Percentiles rank a stretch among this genome's conserved stretches.
Conservation (phyloP, 2,888 invertebrate genomes). For the Meandrusa payeni region DNA sequence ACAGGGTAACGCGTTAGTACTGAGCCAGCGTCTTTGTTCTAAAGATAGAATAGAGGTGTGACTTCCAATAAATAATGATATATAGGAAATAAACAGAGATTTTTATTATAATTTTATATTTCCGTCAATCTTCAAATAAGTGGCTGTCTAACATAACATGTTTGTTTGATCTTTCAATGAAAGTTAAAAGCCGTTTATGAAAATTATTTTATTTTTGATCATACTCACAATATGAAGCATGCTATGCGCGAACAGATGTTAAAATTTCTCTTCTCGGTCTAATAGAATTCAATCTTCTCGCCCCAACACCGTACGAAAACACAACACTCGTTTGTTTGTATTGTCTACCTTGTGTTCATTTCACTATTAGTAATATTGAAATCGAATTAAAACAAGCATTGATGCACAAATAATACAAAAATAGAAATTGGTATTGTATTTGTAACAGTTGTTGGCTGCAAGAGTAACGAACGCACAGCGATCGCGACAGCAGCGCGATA, state of each 20-base stretch:
- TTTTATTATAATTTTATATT: too few species aligned
- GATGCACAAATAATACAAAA: slow-evolving; percentile 26
- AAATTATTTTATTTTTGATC: slow-evolving; percentile 25
- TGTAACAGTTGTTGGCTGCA: slow-evolving; percentile 31
- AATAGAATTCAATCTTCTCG: slow-evolving; percentile 42
- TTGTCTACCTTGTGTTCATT: slow-evolving; percentile 35
- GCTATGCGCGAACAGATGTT: slow-evolving; percentile 71
- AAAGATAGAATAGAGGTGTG: slow-evolving; percentile 8
- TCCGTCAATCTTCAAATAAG: too few species aligned
- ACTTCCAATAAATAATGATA: neutral
- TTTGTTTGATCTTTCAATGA: too few species aligned
- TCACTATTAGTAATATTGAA: slow-evolving; percentile 28
- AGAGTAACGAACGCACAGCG: slow-evolving; percentile 73
- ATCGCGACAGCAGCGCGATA: slow-evolving; percentile 58
- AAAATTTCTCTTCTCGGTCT: slow-evolving; percentile 46
- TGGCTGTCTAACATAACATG: too few species aligned
- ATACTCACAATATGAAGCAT: slow-evolving; percentile 73
- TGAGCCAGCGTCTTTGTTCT: slow-evolving; percentile 18
- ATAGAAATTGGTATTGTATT: slow-evolving; percentile 26
- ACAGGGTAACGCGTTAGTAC: slow-evolving; percentile 15
- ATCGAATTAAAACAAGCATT: slow-evolving; percentile 17
- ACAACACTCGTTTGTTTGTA: slow-evolving; percentile 59
- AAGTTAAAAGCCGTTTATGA: too few species aligned
- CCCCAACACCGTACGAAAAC: slow-evolving; percentile 58
- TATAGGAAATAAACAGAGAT: neutral